Evolutionary conservation across 2,113 vertebrate genomes (phyloP).

Genomic region (Cavia porcellus): DNA sequence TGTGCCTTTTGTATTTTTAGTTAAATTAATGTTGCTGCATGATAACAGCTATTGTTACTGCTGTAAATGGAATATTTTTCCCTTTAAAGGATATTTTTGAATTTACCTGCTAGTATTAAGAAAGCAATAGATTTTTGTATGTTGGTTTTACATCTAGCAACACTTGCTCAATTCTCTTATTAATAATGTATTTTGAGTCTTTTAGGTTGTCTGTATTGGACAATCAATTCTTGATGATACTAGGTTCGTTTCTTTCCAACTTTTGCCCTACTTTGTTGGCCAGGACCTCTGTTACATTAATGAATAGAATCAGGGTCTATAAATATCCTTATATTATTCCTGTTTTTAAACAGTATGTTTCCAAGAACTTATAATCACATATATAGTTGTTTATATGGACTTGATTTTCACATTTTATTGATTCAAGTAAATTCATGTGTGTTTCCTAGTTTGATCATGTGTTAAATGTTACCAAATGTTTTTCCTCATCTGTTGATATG

Average conservation of each 20-base stretch:
- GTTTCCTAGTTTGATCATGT: slow-evolving; percentile 14
- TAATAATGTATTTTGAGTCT: slow-evolving; percentile 33
- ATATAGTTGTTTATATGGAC: neutral
- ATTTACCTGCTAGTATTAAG: slow-evolving; percentile 5
- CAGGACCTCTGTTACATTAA: neutral
- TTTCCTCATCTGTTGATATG: neutral
- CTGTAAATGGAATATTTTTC: neutral
- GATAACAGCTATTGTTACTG: slow-evolving; percentile 13
- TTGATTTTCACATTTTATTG: slow-evolving; percentile 1
- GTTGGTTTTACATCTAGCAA: neutral
- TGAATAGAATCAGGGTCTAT: neutral
- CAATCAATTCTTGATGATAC: neutral
- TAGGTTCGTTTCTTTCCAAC: neutral
- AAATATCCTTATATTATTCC: neutral
- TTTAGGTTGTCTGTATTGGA: neutral
- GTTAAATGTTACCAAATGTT: neutral
- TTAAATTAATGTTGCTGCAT: neutral
- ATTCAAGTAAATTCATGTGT: slow-evolving; percentile 9
- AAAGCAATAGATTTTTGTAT: slow-evolving; percentile 38
- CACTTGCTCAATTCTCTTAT: neutral
- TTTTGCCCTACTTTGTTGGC: neutral
- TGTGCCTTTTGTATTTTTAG: neutral
- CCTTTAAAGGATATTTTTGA: neutral
- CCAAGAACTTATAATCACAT: neutral
- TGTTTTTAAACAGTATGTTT: slow-evolving; percentile 2